A percentile compares a stretch with the other conserved stretches of the same genome.
These are phyloP conservation scores for Artibeus lituratus DNA, from an alignment of 2,797 vertebrate genomes.

Conservation along the genomic window DNA sequence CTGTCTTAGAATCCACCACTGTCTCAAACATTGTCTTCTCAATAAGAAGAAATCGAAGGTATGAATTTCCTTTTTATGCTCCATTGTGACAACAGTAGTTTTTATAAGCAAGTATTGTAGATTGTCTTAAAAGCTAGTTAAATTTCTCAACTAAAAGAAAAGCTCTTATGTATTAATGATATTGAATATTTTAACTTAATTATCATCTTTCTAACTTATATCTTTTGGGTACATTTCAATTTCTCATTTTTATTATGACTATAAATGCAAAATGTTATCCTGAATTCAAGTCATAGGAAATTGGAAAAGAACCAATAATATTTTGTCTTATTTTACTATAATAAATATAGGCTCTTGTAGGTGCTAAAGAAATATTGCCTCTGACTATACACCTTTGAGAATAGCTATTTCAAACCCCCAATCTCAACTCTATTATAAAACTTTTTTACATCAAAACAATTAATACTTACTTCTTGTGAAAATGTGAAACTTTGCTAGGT, in stretches of 20 bases:
- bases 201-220: background rate
- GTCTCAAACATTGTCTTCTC: background rate
- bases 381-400: background rate
- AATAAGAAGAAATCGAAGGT: background rate
- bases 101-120: background rate
- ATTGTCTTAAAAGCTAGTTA: slow-evolving; percentile 11
- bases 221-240: background rate
- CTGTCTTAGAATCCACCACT: background rate
- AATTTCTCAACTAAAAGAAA: background rate
- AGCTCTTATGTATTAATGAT: background rate
- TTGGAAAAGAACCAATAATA: background rate
- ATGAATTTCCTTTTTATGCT: background rate
- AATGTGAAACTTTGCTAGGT: background rate
- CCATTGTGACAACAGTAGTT: background rate
- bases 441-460: slow-evolving; percentile 21
- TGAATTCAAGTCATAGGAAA: slow-evolving; percentile 7
- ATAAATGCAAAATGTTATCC: background rate
- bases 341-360: background rate
- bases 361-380: slow-evolving; percentile 17
- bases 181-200: background rate
- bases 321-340: background rate
- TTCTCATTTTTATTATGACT: background rate
- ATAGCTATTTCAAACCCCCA: slow-evolving; percentile 27
- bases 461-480: background rate
- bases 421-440: background rate